Evolutionary conservation across 2,888 invertebrate genomes (phyloP).

Genomic region (Isoperla grammatica): DNA sequence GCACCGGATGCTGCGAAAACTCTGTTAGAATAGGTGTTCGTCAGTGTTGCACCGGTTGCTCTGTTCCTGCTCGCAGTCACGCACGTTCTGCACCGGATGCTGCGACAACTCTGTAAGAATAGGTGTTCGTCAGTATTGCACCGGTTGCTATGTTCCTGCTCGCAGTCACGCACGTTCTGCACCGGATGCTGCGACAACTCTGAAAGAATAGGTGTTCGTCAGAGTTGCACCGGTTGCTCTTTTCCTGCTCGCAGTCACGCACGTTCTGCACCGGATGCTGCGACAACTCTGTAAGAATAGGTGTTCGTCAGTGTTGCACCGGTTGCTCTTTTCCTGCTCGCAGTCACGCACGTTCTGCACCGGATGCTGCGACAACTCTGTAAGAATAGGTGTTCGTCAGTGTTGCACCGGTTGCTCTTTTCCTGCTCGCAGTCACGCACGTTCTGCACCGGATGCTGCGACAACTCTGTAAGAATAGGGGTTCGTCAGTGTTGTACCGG

Average conservation of each 20-base stretch:
- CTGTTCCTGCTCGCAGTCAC: constrained; percentile 74
- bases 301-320: constrained; percentile 88
- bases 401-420: constrained; percentile 76
- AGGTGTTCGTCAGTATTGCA: too few species aligned
- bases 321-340: constrained; percentile 68
- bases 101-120: constrained; percentile 55
- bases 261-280: constrained; percentile 73
- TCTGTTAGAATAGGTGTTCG: constrained; percentile 82
- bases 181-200: too few species aligned
- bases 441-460: constrained; percentile 70
- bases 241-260: constrained; percentile 69
- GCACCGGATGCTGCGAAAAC: constrained; percentile 40
- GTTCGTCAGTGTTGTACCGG: constrained; percentile 86
- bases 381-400: constrained; percentile 72
- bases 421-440: constrained; percentile 70
- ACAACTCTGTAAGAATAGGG: constrained; percentile 59
- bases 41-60: constrained; percentile 76
- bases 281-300: constrained; percentile 56
- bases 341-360: constrained; percentile 77
- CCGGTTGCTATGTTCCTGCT: too few species aligned
- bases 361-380: constrained; percentile 64
- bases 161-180: too few species aligned
- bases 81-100: constrained; percentile 71
- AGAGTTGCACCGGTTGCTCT: constrained; percentile 77
- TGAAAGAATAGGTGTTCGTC: constrained; percentile 82